Evolutionary conservation across 1,140 invertebrate species (phyloP).

Genomic region (Melanaphis sacchari): DNA sequence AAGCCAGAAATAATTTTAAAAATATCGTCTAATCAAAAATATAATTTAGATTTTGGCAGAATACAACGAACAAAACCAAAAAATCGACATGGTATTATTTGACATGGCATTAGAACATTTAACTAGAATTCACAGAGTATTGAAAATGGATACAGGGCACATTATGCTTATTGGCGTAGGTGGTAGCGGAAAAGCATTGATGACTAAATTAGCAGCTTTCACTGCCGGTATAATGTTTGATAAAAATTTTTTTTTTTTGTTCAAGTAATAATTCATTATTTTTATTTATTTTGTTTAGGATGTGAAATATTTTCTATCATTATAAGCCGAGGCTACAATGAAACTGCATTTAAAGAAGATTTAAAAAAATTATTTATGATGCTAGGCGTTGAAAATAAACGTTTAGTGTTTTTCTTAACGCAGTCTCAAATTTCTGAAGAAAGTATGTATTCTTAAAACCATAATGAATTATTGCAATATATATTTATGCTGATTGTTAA

Average conservation of each 20-base stretch:
- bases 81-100: constrained; percentile 84
- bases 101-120: constrained; percentile 89
- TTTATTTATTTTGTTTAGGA: constrained; percentile 63
- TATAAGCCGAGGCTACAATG: constrained; percentile 81
- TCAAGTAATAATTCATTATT: not conserved
- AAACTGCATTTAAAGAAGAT: constrained; percentile 82
- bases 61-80: constrained; percentile 75
- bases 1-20: not conserved
- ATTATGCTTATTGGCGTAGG: constrained; percentile 84
- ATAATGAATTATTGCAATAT: no score
- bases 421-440: constrained; percentile 74
- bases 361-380: constrained; percentile 80
- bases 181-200: constrained; percentile 82
- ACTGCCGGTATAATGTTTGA: constrained; percentile 68
- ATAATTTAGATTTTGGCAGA: constrained; percentile 77
- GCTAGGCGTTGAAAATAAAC: constrained; percentile 79
- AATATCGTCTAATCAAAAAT: not conserved
- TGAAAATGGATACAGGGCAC: constrained; percentile 85
- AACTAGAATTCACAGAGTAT: constrained; percentile 80
- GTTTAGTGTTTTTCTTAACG: constrained; percentile 83
- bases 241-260: not conserved
- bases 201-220: constrained; percentile 76
- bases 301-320: constrained; percentile 85
- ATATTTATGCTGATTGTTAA: no score
- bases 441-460: constrained; percentile 55